Conservation (phyloP, 2,888 invertebrate species). For the Galerucella calmariensis region DNA sequence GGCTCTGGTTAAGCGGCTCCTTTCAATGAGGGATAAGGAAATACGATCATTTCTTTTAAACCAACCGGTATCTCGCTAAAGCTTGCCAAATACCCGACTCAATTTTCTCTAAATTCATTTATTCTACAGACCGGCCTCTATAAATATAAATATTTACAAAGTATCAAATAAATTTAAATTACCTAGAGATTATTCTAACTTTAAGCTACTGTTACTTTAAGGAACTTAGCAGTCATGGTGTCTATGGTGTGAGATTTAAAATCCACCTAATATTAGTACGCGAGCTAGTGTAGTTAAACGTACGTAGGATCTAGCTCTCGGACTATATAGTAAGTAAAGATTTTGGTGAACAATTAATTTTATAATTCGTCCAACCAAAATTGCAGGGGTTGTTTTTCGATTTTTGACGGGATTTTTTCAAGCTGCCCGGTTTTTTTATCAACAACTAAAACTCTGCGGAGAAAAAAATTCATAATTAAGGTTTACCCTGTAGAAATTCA, state of each 20-base stretch:
- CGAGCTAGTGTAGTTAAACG: background rate
- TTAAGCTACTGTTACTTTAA: slow-evolving; percentile 37
- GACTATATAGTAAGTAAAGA: background rate
- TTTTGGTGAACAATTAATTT: slow-evolving; percentile 5
- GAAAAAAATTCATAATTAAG: no score
- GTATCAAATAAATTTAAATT: slow-evolving; percentile 35
- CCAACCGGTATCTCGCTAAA: no score
- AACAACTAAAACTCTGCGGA: no score
- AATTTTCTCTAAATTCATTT: background rate
- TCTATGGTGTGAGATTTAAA: slow-evolving; percentile 42
- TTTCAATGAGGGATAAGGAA: no score
- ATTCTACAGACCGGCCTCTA: slow-evolving; percentile 12
- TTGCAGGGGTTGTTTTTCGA: slow-evolving; percentile 10
- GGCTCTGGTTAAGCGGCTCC: no score
- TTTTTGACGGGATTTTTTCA: slow-evolving; percentile 23
- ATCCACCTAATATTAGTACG: slow-evolving; percentile 23
- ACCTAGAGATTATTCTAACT: slow-evolving; percentile 28
- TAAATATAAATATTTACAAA: slow-evolving; percentile 32
- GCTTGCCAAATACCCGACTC: background rate
- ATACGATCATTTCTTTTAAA: no score
- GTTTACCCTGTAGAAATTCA: slow-evolving; percentile 1
- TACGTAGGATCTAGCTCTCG: background rate
- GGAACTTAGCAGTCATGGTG: slow-evolving; percentile 50
- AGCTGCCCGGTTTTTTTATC: slow-evolving; percentile 19
- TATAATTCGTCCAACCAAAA: slow-evolving; percentile 3